Conservation (phyloP, 2,888 invertebrate genomes). For the Xanthia togata region DNA sequence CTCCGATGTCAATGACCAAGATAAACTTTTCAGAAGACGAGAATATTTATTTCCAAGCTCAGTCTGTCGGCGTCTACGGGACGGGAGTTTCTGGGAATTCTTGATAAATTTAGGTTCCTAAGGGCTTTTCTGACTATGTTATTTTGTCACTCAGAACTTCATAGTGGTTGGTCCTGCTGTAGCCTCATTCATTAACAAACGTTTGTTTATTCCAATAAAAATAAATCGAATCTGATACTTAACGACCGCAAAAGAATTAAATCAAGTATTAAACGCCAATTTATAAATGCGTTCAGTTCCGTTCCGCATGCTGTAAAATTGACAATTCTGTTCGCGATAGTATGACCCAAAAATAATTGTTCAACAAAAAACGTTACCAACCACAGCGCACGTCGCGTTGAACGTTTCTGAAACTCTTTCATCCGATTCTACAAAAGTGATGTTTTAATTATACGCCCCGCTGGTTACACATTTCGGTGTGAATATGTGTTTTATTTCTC, state of each 20-base stretch:
- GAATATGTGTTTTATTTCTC: slow-evolving; percentile 81
- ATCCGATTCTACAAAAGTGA: slow-evolving; percentile 73
- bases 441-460: slow-evolving; percentile 83
- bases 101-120: not conserved
- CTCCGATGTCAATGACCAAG: too few species aligned
- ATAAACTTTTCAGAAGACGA: not conserved
- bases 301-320: slow-evolving; percentile 42
- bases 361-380: slow-evolving; percentile 54
- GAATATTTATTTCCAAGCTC: slow-evolving; percentile 1
- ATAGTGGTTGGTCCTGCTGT: not conserved
- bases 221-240: slow-evolving; percentile 21
- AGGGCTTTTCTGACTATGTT: not conserved
- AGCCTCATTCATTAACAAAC: not conserved
- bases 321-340: slow-evolving; percentile 43
- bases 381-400: slow-evolving; percentile 56
- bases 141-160: not conserved
- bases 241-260: slow-evolving; percentile 24
- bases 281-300: slow-evolving; percentile 39
- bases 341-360: slow-evolving; percentile 50
- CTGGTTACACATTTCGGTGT: slow-evolving; percentile 75
- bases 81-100: not conserved
- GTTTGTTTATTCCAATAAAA: slow-evolving; percentile 6
- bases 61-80: not conserved
- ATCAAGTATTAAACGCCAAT: slow-evolving; percentile 40
- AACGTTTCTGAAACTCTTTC: slow-evolving; percentile 68